Evolutionary conservation across 1,140 invertebrate species (phyloP).

Genomic region (Proctacanthus coquilletti): DNA sequence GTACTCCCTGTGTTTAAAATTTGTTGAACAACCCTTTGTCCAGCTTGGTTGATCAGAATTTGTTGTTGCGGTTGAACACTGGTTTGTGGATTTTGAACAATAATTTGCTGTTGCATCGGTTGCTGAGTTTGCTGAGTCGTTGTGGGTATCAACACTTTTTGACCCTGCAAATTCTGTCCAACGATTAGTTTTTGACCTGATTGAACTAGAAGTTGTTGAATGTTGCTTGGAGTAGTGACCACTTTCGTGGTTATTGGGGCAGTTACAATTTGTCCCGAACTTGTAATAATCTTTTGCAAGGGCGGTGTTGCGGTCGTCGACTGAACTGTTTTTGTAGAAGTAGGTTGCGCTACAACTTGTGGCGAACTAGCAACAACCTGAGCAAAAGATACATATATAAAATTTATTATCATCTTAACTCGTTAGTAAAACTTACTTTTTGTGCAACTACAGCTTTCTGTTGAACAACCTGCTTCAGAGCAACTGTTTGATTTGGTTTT

Average conservation of each 20-base stretch:
- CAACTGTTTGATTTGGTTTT: too few species aligned
- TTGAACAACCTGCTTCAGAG: too few species aligned
- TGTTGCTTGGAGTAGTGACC: constrained; percentile 7
- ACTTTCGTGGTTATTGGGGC: constrained; percentile 8
- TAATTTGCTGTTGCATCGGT: constrained; percentile 11
- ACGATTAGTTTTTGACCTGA: constrained; percentile 22
- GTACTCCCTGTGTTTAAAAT: constrained; percentile 29
- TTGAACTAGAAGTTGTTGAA: constrained; percentile 25
- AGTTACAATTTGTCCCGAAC: background rate
- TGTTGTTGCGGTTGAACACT: constrained; percentile 11
- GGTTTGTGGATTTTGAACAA: constrained; percentile 3
- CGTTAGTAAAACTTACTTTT: constrained; percentile 1
- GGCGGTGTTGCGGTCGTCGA: constrained; percentile 1
- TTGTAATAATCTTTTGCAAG: background rate
- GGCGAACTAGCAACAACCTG: constrained; percentile 3
- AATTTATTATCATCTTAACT: background rate
- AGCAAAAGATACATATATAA: background rate
- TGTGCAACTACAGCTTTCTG: constrained; percentile 2
- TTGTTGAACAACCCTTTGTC: constrained; percentile 27
- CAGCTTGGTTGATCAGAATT: constrained; percentile 16
- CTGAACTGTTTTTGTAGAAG: constrained; percentile 3
- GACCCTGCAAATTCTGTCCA: constrained; percentile 23
- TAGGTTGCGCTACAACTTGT: background rate
- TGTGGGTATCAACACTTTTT: constrained; percentile 24
- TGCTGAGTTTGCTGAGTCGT: constrained; percentile 10